A percentile compares a stretch with the other conserved stretches of the same genome.
phyloP scores from a whole-genome alignment of 2,797 vertebrate genomes.

The Urophycis tenuis region DNA sequence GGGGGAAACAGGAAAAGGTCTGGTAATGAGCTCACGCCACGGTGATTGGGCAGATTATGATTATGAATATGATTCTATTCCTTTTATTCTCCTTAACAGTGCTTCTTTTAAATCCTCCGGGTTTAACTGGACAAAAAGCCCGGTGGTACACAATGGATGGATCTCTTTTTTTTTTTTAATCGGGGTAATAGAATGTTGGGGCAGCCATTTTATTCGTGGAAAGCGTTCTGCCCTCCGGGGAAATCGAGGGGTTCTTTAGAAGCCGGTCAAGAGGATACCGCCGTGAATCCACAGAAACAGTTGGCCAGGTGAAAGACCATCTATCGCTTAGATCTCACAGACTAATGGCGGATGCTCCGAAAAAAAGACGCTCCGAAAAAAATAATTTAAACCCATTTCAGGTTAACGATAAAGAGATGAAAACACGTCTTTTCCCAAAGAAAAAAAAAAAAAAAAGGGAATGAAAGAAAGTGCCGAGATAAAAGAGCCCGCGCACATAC shows the following conservation, averaged over 20 bases:
- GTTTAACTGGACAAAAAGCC: conserved; percentile 55
- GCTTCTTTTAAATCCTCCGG: conserved; percentile 52
- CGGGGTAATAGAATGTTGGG: conserved; percentile 60
- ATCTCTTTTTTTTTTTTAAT: background rate
- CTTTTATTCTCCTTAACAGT: conserved; percentile 58
- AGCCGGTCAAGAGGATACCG: background rate
- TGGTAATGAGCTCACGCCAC: conserved; percentile 66
- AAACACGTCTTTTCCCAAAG: background rate
- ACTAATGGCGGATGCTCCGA: background rate
- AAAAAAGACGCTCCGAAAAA: background rate
- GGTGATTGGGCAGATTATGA: conserved; percentile 68
- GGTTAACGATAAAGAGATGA: background rate
- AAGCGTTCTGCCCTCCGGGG: background rate
- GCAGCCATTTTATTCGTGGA: background rate
- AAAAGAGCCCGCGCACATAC: background rate
- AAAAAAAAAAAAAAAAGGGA: no score
- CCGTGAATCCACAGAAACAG: background rate
- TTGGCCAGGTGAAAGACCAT: background rate
- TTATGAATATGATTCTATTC: conserved; percentile 69
- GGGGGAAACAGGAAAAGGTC: conserved; percentile 61
- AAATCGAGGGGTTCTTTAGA: background rate
- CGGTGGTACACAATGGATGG: conserved; percentile 44
- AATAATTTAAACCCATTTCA: background rate
- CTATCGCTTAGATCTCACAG: background rate
- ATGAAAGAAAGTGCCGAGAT: background rate